These are phyloP conservation scores for Myoxocephalus aenaeus DNA, from an alignment of 2,797 vertebrate species.

Conservation along the genomic window DNA sequence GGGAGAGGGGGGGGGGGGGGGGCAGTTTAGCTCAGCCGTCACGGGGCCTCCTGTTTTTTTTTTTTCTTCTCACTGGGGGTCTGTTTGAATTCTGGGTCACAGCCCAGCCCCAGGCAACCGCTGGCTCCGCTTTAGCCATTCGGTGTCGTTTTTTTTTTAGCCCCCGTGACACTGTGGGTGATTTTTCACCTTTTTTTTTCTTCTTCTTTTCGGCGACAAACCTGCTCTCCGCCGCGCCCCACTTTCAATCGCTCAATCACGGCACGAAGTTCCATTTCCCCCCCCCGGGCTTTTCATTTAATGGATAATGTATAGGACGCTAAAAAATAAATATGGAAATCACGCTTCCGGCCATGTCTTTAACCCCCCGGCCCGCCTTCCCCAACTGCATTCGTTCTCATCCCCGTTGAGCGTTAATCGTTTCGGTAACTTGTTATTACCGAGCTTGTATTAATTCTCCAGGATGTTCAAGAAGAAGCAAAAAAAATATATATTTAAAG, in stretches of 20 bases:
- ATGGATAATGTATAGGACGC: slow-evolving; percentile 78
- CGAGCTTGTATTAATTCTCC: slow-evolving; percentile 69
- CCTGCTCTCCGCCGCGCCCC: slow-evolving; percentile 55
- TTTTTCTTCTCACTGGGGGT: slow-evolving; percentile 56
- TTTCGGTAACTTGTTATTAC: slow-evolving; percentile 67
- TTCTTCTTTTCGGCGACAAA: slow-evolving; percentile 56
- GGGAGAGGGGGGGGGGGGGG: not conserved
- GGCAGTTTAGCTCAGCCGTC: slow-evolving; percentile 56
- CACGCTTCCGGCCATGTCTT: slow-evolving; percentile 72
- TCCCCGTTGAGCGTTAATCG: slow-evolving; percentile 69
- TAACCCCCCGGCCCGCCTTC: slow-evolving; percentile 56
- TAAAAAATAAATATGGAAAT: slow-evolving; percentile 69
- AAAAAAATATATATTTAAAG: slow-evolving; percentile 68
- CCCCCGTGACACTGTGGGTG: slow-evolving; percentile 46
- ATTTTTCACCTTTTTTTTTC: slow-evolving; percentile 69
- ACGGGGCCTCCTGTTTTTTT: slow-evolving; percentile 49
- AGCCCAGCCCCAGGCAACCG: slow-evolving; percentile 63
- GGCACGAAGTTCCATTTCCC: slow-evolving; percentile 64
- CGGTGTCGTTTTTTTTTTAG: slow-evolving; percentile 37
- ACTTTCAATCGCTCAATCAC: slow-evolving; percentile 37
- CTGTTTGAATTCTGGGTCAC: slow-evolving; percentile 72
- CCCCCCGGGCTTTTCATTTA: slow-evolving; percentile 79
- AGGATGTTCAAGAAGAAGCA: slow-evolving; percentile 57
- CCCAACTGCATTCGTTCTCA: slow-evolving; percentile 42
- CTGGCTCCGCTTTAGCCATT: slow-evolving; percentile 58